Percentiles rank a stretch among this genome's conserved stretches.
phyloP scores from a whole-genome alignment of 2,888 invertebrate species.

The Cryptocheilus praepositus region DNA sequence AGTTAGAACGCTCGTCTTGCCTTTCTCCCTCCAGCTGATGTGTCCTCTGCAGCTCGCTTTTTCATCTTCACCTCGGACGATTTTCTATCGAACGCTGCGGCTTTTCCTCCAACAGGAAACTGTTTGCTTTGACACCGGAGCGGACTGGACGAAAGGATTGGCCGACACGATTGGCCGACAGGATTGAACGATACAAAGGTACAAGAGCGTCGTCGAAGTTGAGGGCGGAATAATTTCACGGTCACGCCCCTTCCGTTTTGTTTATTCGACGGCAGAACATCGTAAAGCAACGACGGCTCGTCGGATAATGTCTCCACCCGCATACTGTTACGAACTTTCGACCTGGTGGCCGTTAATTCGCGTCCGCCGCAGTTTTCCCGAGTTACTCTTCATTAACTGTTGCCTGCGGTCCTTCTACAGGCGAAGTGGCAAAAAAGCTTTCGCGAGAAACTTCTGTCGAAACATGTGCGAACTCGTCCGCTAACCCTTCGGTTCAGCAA shows the following conservation, averaged over 20 bases:
- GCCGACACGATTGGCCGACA: no score
- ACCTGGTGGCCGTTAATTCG: slow-evolving; percentile 11
- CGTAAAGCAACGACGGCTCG: not conserved
- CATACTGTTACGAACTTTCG: not conserved
- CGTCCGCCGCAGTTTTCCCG: not conserved
- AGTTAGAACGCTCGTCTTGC: not conserved
- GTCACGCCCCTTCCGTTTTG: slow-evolving; percentile 5
- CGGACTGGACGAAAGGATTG: no score
- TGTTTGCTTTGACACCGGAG: no score
- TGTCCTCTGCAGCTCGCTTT: not conserved
- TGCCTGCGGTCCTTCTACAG: no score
- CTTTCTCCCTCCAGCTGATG: not conserved
- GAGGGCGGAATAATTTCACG: slow-evolving; percentile 14
- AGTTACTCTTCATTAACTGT: no score
- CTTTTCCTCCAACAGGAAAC: no score
- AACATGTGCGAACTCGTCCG: no score
- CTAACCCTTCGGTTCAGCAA: no score
- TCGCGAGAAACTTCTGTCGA: no score
- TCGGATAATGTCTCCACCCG: no score
- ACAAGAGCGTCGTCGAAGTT: not conserved
- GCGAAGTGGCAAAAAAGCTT: no score
- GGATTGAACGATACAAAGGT: not conserved
- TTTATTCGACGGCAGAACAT: slow-evolving; percentile 10
- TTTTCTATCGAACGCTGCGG: no score
- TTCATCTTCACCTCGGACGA: not conserved